Evolutionary conservation across 1,140 invertebrate species (phyloP), one percentile per base, ranked within the genome.

Genomic region (Micrasema minimum): DNA sequence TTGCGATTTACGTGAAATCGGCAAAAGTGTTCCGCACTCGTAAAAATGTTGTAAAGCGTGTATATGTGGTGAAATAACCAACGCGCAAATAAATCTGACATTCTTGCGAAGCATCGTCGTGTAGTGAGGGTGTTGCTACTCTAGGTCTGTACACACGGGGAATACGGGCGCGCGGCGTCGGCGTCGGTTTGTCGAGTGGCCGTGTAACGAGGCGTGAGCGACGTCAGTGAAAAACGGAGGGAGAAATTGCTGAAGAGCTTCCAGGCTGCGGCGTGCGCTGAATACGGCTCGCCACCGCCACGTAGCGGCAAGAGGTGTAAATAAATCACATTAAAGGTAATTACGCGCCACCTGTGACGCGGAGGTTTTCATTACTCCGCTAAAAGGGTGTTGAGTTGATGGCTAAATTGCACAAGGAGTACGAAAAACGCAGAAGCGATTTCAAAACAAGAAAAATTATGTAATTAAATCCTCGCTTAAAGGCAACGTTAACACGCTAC

Each of bases 321-420:
- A 64, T 64, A 64, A 64, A 64, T 46, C 61, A 46, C 61, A 46
- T 64, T 64, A 64, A 18, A 64, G 61, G 43, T 64, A 50, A 50
- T 64, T 64, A 48, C 43, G 20, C n/a, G 61, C 10, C 46, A 46
- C 61, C 61, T 18, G 55, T 38, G 53, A 57, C 35, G 53, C 35
- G n/a, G 16, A 14, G 31, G 6, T 38, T 59, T 38, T 59, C 55
- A 38, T 59, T 59, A 59, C 55, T 59, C 55, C 16, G 55, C 35
- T 37, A 16, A 59, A 59, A 38, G n/a, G 55, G 31, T 59, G 55
- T 59, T 59, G 55, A 59, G 55, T 59, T 59, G 55, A 59, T 41
- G 55, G 31, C 35, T 38, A 20, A 59, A 59, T 38, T 59, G 35
- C 11, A 38, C 35, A 41, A 53, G 20, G 31, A 53, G 51, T 23